phyloP scores from a whole-genome alignment of 2,797 vertebrate genomes.

The Megalops cyprinoides region DNA sequence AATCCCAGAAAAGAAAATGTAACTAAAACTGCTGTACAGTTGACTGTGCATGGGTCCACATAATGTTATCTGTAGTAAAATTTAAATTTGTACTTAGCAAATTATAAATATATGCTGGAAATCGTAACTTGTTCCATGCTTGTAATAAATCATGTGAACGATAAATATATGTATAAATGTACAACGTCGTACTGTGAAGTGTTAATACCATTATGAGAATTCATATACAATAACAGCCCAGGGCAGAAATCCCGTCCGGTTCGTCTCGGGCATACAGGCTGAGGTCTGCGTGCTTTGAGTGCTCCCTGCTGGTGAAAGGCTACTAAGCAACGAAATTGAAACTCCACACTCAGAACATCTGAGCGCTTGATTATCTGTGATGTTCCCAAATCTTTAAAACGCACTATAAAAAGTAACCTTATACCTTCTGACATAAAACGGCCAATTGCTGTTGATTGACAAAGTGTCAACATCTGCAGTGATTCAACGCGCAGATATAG shows the following conservation, averaged over 20 bases:
- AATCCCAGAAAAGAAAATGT: neutral
- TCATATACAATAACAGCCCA: neutral
- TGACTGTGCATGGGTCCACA: neutral
- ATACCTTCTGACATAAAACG: neutral
- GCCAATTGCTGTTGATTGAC: neutral
- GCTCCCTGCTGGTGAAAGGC: slow-evolving; percentile 73
- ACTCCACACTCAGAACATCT: neutral
- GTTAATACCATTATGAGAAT: neutral
- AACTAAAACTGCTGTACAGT: neutral
- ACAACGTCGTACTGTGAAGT: no score
- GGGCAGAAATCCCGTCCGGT: neutral
- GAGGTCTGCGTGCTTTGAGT: slow-evolving; percentile 69
- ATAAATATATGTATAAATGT: no score
- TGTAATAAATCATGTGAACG: no score
- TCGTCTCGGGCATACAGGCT: neutral
- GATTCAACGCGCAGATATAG: no score
- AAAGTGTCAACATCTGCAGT: no score
- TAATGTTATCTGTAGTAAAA: neutral
- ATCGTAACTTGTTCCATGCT: no score
- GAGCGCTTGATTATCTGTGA: neutral
- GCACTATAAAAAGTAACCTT: no score
- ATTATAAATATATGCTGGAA: no score
- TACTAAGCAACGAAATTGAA: no score
- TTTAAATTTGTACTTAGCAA: no score
- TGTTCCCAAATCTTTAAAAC: neutral